Evolutionary conservation across 2,888 invertebrate species (phyloP).

Genomic region (Eutolmus rufibarbis): DNA sequence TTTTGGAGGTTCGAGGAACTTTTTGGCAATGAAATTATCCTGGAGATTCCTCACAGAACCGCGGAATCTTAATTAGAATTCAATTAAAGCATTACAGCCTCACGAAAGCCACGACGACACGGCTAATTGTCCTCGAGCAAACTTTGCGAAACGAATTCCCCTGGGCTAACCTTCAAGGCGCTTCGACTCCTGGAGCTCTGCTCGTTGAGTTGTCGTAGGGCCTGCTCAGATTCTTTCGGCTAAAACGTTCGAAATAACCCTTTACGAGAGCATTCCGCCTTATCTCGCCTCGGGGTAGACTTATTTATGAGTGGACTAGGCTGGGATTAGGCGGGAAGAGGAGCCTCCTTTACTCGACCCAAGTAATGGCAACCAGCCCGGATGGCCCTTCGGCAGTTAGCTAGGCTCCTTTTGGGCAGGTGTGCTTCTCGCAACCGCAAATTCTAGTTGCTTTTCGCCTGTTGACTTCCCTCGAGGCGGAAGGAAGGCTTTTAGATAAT

Average conservation of each 20-base stretch:
- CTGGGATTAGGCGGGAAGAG: background rate
- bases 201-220: background rate
- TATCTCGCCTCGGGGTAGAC: conserved; percentile 5
- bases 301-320: background rate
- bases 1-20: background rate
- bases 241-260: background rate
- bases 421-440: background rate
- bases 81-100: conserved; percentile 10
- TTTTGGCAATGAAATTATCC: background rate
- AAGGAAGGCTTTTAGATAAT: background rate
- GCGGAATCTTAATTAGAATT: conserved; percentile 39
- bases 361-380: background rate
- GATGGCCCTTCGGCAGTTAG: background rate
- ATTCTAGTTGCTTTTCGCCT: background rate
- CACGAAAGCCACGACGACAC: background rate
- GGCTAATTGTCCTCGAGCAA: conserved; percentile 15
- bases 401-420: background rate
- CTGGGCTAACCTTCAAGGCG: background rate
- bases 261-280: background rate
- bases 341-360: background rate
- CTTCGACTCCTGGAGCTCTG: background rate
- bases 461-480: background rate
- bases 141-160: conserved; percentile 17
- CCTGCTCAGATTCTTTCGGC: background rate
- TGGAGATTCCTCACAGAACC: background rate